A percentile compares a stretch with the other conserved stretches of the same genome.
These are phyloP conservation scores for Lingula anatina DNA, from an alignment of 2,888 invertebrate species.

Conservation along the genomic window DNA sequence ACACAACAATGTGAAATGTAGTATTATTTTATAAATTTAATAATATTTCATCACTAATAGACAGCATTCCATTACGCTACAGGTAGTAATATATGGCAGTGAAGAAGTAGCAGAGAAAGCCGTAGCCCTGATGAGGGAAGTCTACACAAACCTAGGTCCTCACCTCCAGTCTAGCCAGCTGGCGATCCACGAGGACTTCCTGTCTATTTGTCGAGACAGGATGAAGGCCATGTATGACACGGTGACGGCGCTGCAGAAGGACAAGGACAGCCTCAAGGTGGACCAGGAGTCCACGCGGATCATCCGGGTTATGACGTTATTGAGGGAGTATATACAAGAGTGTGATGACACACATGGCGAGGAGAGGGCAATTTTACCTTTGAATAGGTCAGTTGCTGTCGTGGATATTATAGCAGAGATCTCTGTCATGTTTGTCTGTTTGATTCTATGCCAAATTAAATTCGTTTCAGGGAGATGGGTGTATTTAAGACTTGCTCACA, in stretches of 20 bases:
- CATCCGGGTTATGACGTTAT: constrained; percentile 81
- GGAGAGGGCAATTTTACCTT: constrained; percentile 82
- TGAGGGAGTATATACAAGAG: constrained; percentile 91
- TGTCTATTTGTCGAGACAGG: constrained; percentile 85
- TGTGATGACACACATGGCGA: constrained; percentile 72
- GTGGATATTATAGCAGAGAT: no score
- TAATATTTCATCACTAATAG: background rate
- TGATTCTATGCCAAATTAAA: no score
- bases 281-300: constrained; percentile 72
- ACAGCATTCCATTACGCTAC: constrained; percentile 4
- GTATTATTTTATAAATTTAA: no score
- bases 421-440: no score
- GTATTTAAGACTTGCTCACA: no score
- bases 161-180: constrained; percentile 62
- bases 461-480: no score
- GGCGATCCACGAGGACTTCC: constrained; percentile 86
- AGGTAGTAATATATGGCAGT: constrained; percentile 79
- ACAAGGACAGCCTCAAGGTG: constrained; percentile 58
- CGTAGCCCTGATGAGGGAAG: constrained; percentile 85
- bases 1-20: no score
- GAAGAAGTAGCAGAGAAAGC: constrained; percentile 91
- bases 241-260: constrained; percentile 50
- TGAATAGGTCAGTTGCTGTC: constrained; percentile 61
- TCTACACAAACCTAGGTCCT: constrained; percentile 88
- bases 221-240: constrained; percentile 74